Conservation (phyloP, 1,140 invertebrate genomes). For the Pseudomyrmex concolor region DNA sequence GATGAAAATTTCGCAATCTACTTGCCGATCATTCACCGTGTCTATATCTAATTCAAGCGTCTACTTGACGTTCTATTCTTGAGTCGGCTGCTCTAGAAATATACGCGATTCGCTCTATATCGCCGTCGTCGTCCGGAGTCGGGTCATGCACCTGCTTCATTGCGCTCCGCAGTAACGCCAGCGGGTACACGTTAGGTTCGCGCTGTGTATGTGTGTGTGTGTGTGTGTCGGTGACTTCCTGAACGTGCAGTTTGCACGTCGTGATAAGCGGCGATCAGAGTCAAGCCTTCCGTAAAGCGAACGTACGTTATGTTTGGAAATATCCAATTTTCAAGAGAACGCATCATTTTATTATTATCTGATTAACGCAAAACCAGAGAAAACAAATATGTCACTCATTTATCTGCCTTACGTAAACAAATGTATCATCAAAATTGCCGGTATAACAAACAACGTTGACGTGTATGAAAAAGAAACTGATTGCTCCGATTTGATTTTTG, state of each 20-base stretch:
- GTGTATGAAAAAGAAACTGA: no score
- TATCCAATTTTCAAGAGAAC: not conserved
- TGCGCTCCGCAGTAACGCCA: conserved; percentile 29
- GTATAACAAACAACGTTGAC: no score
- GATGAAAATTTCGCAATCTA: conserved; percentile 75
- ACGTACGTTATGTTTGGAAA: not conserved
- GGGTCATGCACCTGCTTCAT: conserved; percentile 71
- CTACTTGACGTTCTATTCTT: conserved; percentile 80
- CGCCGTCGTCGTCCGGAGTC: conserved; percentile 32
- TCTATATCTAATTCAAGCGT: conserved; percentile 82
- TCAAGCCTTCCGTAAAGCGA: not conserved
- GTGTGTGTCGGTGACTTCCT: not conserved
- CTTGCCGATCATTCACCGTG: conserved; percentile 78
- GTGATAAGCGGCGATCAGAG: not conserved
- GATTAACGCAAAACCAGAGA: no score
- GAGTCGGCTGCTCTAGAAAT: conserved; percentile 81
- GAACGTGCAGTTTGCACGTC: not conserved
- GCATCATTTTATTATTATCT: not conserved
- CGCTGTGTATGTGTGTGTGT: not conserved
- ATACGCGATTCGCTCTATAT: conserved; percentile 68
- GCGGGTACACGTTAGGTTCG: not conserved
- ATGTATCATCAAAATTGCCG: no score
- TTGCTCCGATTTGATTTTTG: not conserved
- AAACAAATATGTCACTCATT: no score
- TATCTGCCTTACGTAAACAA: no score